A percentile compares a stretch with the other conserved stretches of the same genome.
Evolutionary conservation across 2,797 vertebrate genomes (phyloP).

Genomic region (Mormyrops boulengeri): DNA sequence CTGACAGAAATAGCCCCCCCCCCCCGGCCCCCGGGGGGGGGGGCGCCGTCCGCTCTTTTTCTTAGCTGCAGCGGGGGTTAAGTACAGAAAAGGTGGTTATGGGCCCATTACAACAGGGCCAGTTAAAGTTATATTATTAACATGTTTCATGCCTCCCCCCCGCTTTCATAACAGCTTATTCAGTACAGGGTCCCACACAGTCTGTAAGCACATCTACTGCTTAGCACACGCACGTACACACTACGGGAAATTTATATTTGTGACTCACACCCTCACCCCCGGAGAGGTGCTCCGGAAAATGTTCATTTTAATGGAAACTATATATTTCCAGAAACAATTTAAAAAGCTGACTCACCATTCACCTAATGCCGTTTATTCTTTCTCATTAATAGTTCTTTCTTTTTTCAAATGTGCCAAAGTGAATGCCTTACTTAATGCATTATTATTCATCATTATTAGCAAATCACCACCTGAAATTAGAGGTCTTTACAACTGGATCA

Average conservation of each 20-base stretch:
- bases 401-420: background rate
- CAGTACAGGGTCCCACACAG: background rate
- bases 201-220: background rate
- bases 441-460: background rate
- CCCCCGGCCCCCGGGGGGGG: no score
- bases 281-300: background rate
- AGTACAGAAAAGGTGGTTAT: background rate
- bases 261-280: background rate
- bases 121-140: background rate
- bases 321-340: background rate
- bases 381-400: background rate
- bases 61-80: background rate
- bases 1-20: background rate
- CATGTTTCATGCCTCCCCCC: background rate
- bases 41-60: background rate
- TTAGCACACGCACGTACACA: background rate
- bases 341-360: background rate
- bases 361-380: background rate
- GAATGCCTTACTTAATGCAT: background rate
- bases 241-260: background rate
- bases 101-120: background rate
- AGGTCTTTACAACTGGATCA: background rate
- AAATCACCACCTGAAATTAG: background rate
- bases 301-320: background rate
- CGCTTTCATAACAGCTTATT: background rate